Conservation (phyloP, 2,113 vertebrate genomes). For the Phasianus colchicus region DNA sequence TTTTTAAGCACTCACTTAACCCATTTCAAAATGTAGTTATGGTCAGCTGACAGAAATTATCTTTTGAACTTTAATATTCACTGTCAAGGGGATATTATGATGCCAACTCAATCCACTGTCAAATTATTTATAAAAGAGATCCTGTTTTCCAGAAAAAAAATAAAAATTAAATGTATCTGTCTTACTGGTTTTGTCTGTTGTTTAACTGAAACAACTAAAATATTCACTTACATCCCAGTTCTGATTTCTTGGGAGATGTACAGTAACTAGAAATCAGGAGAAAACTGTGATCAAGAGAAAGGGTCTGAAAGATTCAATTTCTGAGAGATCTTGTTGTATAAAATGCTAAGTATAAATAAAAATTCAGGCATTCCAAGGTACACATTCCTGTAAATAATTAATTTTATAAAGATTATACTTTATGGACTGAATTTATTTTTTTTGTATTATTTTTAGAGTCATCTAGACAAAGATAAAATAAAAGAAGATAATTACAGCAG, state of each 20-base stretch:
- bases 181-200: not conserved
- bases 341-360: not conserved
- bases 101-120: not conserved
- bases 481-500: conserved; percentile 44
- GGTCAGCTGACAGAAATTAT: not conserved
- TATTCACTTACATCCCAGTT: not conserved
- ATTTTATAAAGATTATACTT: not conserved
- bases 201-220: not conserved
- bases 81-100: not conserved
- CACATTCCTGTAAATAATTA: not conserved
- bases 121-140: not conserved
- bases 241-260: conserved; percentile 2
- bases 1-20: not conserved
- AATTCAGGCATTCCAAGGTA: not conserved
- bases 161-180: not conserved
- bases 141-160: not conserved
- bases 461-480: conserved; percentile 21
- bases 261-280: not conserved
- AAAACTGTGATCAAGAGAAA: not conserved
- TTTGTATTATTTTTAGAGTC: not conserved
- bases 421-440: not conserved
- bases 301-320: not conserved
- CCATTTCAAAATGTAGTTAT: not conserved
- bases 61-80: not conserved
- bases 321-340: not conserved